These are phyloP conservation scores for Micronycteris hirsuta DNA, from an alignment of 2,113 vertebrate genomes.

Conservation along the genomic window DNA sequence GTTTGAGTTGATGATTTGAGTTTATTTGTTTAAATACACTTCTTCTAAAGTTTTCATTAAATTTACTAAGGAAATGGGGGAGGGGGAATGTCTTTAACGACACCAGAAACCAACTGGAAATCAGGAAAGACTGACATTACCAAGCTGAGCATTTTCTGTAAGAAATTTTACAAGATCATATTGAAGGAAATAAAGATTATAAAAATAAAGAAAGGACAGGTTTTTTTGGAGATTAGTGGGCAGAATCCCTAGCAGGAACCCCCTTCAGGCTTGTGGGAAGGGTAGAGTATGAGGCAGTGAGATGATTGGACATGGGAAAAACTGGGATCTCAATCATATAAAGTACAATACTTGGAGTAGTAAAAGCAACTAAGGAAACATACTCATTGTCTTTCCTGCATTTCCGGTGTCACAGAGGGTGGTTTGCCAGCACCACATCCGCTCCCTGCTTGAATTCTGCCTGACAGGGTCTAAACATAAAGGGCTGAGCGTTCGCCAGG, in stretches of 20 bases:
- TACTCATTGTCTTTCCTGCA: background rate
- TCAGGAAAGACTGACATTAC: background rate
- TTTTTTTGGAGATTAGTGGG: background rate
- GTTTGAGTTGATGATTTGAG: background rate
- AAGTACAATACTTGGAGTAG: background rate
- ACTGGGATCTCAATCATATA: fast-evolving
- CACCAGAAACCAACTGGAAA: background rate
- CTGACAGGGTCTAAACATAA: background rate
- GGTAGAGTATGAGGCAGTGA: background rate
- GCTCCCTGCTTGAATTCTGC: background rate
- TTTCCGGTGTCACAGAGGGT: fast-evolving
- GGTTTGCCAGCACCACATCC: background rate
- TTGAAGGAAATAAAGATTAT: background rate
- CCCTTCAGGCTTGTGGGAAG: fast-evolving
- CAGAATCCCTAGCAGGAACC: background rate
- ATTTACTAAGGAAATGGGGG: background rate
- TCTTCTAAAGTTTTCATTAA: background rate
- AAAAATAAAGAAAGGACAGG: background rate
- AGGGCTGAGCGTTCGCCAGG: background rate
- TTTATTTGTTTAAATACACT: background rate
- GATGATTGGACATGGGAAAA: fast-evolving
- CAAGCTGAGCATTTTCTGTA: background rate
- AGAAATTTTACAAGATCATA: background rate
- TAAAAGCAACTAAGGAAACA: background rate
- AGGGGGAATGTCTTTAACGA: background rate